Evolutionary conservation across 2,797 vertebrate genomes (phyloP).

Genomic region (Babyrousa celebensis): DNA sequence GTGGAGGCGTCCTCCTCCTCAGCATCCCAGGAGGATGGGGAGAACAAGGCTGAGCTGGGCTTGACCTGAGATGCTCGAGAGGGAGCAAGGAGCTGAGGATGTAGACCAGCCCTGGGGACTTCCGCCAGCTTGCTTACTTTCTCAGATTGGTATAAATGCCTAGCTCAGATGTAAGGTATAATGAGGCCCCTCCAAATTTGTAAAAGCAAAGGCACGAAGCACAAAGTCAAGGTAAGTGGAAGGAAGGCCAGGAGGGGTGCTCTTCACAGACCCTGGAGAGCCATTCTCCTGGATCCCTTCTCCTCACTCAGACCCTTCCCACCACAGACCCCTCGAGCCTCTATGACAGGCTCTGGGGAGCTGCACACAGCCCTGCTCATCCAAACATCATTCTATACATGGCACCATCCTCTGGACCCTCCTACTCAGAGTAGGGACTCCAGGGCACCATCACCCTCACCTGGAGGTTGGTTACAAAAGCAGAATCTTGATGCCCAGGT

Average conservation of each 20-base stretch:
- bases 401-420: background rate
- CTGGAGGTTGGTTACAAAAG: background rate
- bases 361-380: background rate
- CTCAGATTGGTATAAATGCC: background rate
- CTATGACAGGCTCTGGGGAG: fast-evolving
- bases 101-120: background rate
- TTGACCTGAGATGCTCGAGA: background rate
- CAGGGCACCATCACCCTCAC: background rate
- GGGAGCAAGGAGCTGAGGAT: background rate
- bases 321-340: fast-evolving
- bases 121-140: background rate
- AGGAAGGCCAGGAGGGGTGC: background rate
- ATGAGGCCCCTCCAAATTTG: background rate
- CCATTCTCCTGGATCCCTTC: fast-evolving
- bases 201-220: background rate
- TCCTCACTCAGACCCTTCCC: background rate
- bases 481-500: background rate
- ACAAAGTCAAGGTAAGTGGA: background rate
- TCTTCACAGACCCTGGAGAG: background rate
- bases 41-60: background rate
- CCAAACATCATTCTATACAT: fast-evolving
- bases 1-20: background rate
- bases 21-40: background rate
- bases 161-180: background rate
- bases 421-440: background rate